Base-by-base conservation (phyloP, 2,113 vertebrate genomes). In the Cercocebus atys region DNA sequence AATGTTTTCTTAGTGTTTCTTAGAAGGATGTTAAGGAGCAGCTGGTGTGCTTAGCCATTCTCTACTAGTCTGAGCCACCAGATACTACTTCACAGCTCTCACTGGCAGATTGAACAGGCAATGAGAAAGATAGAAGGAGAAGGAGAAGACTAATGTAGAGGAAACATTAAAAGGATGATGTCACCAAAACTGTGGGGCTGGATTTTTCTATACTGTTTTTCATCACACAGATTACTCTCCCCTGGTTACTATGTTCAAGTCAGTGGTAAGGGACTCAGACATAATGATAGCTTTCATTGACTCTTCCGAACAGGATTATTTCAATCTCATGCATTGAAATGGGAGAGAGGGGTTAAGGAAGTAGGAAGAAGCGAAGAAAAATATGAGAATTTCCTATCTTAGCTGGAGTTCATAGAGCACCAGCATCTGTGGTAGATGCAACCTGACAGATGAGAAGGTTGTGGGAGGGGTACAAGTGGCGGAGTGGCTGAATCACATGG, bases 101-200 rank as follows among this genome's bases (percentile, higher is more conserved):
- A 32, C 61, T 32, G 27, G 11, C 27, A 32, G 27, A 64, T 64
- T 3, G 27, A 64, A 64, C 30, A 6, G 27, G 27, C 61, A 64
- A 32, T 32, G 27, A 64, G 61, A 14, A 64, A 64, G 8, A 59
- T 59, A 59, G 61, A 64, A 64, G 61, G 27, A 64, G 32, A 14
- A 17, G 50, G 38, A 73, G 30, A 81, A 66, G 81, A 68, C 43
- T 30, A 20, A 76, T 38, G 35, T 55, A 68, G 57, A 47, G 14
- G 52, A 38, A 55, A 87, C 70, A 92, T 64, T 66, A 73, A 90
- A 88, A 45, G 3, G 9, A 52, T 32, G 72, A 75, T 40, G 93
- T 85, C 38, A 30, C 2, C 5, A 40, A 23, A 45, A 66, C 2
- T 22, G 11, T 64, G 64, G 70, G 32, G 17, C n/a, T 64, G 8